Evolutionary conservation across 2,888 invertebrate species (phyloP).

Genomic region (Griposia aprilina): DNA sequence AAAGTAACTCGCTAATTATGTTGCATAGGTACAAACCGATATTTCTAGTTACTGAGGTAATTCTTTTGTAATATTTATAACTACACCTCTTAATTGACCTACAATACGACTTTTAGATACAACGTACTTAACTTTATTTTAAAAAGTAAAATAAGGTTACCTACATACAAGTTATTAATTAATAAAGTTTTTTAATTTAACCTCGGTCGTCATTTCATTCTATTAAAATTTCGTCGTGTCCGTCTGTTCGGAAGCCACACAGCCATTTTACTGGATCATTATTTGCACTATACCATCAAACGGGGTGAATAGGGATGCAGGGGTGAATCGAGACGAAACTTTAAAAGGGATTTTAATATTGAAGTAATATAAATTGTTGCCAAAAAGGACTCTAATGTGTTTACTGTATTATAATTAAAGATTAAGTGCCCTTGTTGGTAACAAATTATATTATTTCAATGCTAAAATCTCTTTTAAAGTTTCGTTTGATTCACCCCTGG

Average conservation of each 20-base stretch:
- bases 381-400: no score
- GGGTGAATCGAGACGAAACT: no score
- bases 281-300: not conserved
- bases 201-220: no score
- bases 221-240: not conserved
- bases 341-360: no score
- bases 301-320: no score
- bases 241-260: no score
- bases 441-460: no score
- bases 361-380: no score
- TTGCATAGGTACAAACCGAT: not conserved
- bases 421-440: no score
- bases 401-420: no score
- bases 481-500: no score
- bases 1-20: conserved; percentile 1
- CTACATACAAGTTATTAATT: not conserved
- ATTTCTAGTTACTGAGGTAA: not conserved
- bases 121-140: not conserved
- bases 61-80: not conserved
- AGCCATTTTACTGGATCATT: not conserved
- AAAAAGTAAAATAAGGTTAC: not conserved
- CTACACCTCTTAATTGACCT: not conserved
- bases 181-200: not conserved
- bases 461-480: no score
- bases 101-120: not conserved